A percentile compares a stretch with the other conserved stretches of the same genome.
These are phyloP conservation scores for Pan troglodytes DNA, from an alignment of 2,113 vertebrate genomes.

Conservation along the genomic window NHGRI_mPanTro3-v2.1_pri NC_072419.2:38195001-38195500, in stretches of 20 bases:
- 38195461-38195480: not conserved
- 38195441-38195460: not conserved
- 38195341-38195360: rapidly evolving
- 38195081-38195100: no score
- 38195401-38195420: not conserved
- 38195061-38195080: no score
- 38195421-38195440: not conserved
- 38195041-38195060: no score
- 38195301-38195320: not conserved
- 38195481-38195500: not conserved
- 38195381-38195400: not conserved
- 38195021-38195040: no score
- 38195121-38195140: no score
- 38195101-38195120: no score
- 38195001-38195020: no score
- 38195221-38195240: no score
- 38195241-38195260: not conserved
- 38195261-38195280: not conserved
- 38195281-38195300: not conserved
- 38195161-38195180: no score
- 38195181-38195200: no score
- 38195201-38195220: no score
- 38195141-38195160: no score
- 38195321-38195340: not conserved
- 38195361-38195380: not conserved